Evolutionary conservation across 2,888 invertebrate species (phyloP), one percentile per base, ranked within the genome.

Genomic region (Melanotus villosus): DNA sequence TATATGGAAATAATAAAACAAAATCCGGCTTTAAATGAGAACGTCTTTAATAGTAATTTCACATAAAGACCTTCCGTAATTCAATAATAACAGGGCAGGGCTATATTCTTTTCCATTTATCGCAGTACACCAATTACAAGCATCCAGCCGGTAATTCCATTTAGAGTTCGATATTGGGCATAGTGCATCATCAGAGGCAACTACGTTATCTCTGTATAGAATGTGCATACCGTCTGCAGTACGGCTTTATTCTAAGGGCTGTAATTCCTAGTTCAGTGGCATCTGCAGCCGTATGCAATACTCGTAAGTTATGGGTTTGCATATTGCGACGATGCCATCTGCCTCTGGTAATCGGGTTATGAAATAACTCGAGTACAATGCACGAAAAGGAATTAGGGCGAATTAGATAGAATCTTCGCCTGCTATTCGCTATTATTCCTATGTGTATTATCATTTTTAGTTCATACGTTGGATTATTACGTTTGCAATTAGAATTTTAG

Each of bases 241-340:
- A 52, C 59, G 52, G 59, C 65, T 57, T 56, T 62, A 68, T 57
- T 57, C 41, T 63, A 47, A 63, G 47, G 57, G 41, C 34, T 57
- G 68, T 64, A 68, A 68, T 68, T 63, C 64, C 64, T 58, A 34
- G 63, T 63, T 58, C 57, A 43, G 34, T 64, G 68, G 58, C 64
- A 64, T 68, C 64, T 63, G 68, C 68, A 68, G 47, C 47, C 38
- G 36, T 38, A 62, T 63, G 63, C 68, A 68, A 68, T 64, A 50
- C 58, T 64, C 12, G 64, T 68, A 68, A 64, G 62, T 64, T 62
- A 68, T 68, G 63, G 47, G 63, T 63, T 64, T 68, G 58, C 68
- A 68, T 66, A 66, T 59, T 66, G 68, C 68, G 38, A 47, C 58
- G 32, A 64, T 56, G 52, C 58, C 60, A 60, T 67, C 47, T 67